Evolutionary conservation across 2,797 vertebrate species (phyloP).

Genomic region (Liparis tanakae): DNA sequence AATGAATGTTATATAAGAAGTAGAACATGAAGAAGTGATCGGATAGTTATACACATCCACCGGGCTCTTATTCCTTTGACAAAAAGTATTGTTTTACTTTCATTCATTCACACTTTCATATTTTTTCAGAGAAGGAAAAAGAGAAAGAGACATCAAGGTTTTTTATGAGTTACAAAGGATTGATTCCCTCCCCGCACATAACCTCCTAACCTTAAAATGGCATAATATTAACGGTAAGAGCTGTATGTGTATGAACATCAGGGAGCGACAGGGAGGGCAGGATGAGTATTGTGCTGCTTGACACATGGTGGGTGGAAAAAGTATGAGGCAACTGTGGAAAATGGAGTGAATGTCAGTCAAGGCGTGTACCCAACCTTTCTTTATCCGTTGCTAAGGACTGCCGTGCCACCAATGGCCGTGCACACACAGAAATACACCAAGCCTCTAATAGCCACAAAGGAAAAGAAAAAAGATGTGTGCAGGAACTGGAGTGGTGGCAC

Average conservation of each 20-base stretch:
- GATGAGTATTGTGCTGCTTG: conserved; percentile 53
- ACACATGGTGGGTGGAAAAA: conserved; percentile 54
- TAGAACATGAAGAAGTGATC: not conserved
- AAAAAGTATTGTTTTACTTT: not conserved
- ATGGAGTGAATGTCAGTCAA: conserved; percentile 35
- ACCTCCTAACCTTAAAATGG: conserved; percentile 29
- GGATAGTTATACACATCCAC: not conserved
- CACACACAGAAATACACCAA: conserved; percentile 47
- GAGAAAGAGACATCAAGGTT: not conserved
- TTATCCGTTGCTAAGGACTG: conserved; percentile 48
- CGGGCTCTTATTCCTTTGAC: not conserved
- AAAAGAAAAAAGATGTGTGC: conserved; percentile 22
- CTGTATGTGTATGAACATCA: conserved; percentile 10
- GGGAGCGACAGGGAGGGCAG: conserved; percentile 27
- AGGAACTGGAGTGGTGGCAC: not conserved
- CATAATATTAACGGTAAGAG: conserved; percentile 33
- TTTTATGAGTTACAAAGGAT: conserved; percentile 9
- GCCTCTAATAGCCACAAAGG: conserved; percentile 27
- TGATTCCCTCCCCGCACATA: conserved; percentile 5
- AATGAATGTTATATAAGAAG: not conserved
- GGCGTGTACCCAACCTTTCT: conserved; percentile 37
- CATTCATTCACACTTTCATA: not conserved
- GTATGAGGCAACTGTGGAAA: conserved; percentile 31
- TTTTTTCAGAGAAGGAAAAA: not conserved
- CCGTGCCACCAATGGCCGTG: conserved; percentile 47